Conservation (phyloP, 1,140 invertebrate genomes). For the Dendrolimus punctatus region DNA sequence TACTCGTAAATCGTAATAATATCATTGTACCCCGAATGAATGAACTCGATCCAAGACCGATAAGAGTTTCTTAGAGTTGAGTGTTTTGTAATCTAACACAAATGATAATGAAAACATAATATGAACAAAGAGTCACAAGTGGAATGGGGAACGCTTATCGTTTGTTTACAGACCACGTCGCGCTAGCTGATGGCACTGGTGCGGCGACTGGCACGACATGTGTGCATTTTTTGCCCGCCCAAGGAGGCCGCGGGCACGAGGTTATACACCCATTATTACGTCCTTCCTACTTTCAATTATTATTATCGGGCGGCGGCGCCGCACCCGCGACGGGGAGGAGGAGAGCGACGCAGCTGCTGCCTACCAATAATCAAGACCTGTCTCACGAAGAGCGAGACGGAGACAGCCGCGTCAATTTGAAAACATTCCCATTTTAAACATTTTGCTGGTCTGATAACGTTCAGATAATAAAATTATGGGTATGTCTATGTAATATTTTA, state of each 20-base stretch:
- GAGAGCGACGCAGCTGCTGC: conserved; percentile 69
- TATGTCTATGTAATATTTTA: too few relatives aligned
- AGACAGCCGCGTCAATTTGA: conserved; percentile 25
- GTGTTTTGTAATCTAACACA: conserved; percentile 24
- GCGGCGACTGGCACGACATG: conserved; percentile 50
- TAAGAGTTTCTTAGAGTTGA: conserved; percentile 29
- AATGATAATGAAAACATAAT: conserved; percentile 20
- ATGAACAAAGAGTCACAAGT: conserved; percentile 34
- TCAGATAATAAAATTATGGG: background rate
- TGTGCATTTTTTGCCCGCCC: conserved; percentile 71
- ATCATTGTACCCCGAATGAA: conserved; percentile 15
- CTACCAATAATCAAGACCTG: conserved; percentile 70
- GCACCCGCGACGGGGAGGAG: conserved; percentile 67
- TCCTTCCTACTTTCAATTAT: conserved; percentile 72
- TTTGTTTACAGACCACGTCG: conserved; percentile 38
- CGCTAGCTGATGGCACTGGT: conserved; percentile 25
- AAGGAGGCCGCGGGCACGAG: conserved; percentile 70
- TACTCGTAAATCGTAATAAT: background rate
- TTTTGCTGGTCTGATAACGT: background rate
- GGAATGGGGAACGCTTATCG: conserved; percentile 29
- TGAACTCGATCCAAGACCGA: conserved; percentile 23
- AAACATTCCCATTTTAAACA: conserved; percentile 18
- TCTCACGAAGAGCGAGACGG: conserved; percentile 50
- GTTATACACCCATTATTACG: conserved; percentile 72
- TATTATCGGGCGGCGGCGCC: conserved; percentile 68